Evolutionary conservation across 2,888 invertebrate genomes (phyloP).

Genomic region (Sphaeridia pumilis): DNA sequence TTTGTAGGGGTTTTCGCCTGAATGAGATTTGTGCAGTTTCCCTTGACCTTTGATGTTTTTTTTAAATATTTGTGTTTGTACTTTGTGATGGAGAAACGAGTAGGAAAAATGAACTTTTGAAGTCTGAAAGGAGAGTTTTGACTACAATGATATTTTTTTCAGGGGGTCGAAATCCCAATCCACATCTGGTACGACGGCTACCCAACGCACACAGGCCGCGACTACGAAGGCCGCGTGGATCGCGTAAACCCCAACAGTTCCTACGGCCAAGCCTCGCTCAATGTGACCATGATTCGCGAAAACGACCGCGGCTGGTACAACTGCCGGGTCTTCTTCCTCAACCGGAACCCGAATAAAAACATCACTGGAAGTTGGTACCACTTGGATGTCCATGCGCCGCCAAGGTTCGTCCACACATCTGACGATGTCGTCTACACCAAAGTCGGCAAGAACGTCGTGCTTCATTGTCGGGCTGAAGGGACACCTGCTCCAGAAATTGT

Average conservation of each 20-base stretch:
- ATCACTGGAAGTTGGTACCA: slow-evolving; percentile 86
- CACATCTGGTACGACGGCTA: slow-evolving; percentile 98
- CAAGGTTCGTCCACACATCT: slow-evolving; percentile 87
- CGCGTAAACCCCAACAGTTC: slow-evolving; percentile 63
- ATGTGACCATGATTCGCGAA: slow-evolving; percentile 86
- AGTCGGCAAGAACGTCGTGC: slow-evolving; percentile 87
- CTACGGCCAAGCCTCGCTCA: slow-evolving; percentile 76
- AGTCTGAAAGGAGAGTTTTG: no score
- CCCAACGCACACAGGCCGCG: slow-evolving; percentile 89
- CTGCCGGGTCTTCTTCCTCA: slow-evolving; percentile 86
- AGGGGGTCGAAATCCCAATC: slow-evolving; percentile 93
- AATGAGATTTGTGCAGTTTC: no score
- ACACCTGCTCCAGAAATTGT: slow-evolving; percentile 89
- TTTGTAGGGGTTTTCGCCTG: no score
- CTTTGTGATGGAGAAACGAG: no score
- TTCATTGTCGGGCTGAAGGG: slow-evolving; percentile 93
- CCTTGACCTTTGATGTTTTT: no score
- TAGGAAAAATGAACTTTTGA: no score
- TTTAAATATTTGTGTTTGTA: no score
- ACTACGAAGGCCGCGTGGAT: slow-evolving; percentile 83
- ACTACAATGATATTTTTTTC: slow-evolving; percentile 44
- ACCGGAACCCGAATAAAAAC: slow-evolving; percentile 67
- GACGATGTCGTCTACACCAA: slow-evolving; percentile 94
- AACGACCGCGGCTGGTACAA: slow-evolving; percentile 95
- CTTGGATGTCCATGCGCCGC: slow-evolving; percentile 92